These are phyloP conservation scores for Halocynthia aurantium DNA, from an alignment of 23 tunicate genomes.

Conservation along the genomic window DNA sequence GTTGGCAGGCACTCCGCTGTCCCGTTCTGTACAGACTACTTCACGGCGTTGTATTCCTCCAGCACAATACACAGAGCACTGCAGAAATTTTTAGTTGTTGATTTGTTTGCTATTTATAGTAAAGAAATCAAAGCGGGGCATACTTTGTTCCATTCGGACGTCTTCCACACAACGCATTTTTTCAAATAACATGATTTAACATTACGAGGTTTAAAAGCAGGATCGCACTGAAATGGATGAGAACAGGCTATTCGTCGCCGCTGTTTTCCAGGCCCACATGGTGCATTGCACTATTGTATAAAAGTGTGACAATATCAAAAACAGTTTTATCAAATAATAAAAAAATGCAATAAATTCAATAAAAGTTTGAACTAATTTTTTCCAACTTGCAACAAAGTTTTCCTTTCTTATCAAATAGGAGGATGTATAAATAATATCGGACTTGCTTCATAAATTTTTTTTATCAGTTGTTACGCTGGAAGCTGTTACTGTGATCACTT, in stretches of 20 bases:
- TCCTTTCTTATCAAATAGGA: too few relatives aligned
- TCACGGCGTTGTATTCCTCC: conserved; percentile 44
- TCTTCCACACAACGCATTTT: conserved; percentile 68
- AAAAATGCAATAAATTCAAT: background rate
- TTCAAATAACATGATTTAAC: conserved; percentile 44
- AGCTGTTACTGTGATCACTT: too few relatives aligned
- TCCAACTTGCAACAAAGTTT: too few relatives aligned
- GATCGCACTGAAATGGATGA: conserved; percentile 46
- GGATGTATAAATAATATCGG: too few relatives aligned
- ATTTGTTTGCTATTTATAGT: background rate
- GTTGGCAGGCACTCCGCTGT: conserved; percentile 22
- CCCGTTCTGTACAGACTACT: conserved; percentile 46
- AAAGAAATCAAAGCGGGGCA: background rate
- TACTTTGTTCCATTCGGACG: conserved; percentile 70
- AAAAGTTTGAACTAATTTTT: too few relatives aligned
- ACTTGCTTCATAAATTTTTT: too few relatives aligned
- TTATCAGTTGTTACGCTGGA: too few relatives aligned
- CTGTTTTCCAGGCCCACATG: conserved; percentile 72
- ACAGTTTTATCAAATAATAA: background rate
- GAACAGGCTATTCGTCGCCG: conserved; percentile 63
- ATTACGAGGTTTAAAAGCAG: conserved; percentile 17
- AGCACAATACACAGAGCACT: conserved; percentile 89
- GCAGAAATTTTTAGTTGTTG: background rate
- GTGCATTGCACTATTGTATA: conserved; percentile 47
- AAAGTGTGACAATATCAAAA: background rate